Evolutionary conservation across 1,140 invertebrate genomes (phyloP).

Genomic region (Drosophila pseudoananassae): DNA sequence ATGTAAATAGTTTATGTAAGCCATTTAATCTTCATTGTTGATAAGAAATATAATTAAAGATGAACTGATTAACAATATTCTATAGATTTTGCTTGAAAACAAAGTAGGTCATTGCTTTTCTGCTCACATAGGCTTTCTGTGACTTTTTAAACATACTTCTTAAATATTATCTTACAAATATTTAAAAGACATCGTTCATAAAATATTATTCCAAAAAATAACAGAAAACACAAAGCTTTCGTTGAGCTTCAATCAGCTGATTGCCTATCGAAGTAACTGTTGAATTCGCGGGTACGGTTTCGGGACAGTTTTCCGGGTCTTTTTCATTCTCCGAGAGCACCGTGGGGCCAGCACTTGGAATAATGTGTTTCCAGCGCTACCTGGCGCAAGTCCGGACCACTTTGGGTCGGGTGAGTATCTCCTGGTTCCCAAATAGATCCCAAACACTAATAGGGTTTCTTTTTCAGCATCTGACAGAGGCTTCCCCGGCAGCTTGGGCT

Average conservation of each 20-base stretch:
- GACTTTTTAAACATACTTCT: no score
- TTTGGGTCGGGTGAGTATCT: constrained; percentile 27
- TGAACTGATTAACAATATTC: not conserved
- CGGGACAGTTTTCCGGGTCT: not conserved
- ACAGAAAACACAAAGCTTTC: not conserved
- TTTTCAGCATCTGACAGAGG: constrained; percentile 26
- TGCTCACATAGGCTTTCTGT: no score
- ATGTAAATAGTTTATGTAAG: not conserved
- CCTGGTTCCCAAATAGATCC: no score
- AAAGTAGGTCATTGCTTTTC: not conserved
- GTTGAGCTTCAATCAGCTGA: constrained; percentile 2
- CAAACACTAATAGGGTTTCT: constrained; percentile 33
- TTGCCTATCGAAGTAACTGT: constrained; percentile 7
- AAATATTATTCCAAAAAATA: no score
- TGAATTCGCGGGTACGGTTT: constrained; percentile 14
- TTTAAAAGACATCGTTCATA: no score
- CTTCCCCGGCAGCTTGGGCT: constrained; percentile 14
- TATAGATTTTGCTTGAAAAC: not conserved
- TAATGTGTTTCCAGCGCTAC: constrained; percentile 22
- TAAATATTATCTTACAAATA: no score
- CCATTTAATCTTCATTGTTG: not conserved
- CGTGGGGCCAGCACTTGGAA: not conserved
- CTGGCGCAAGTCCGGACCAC: constrained; percentile 11
- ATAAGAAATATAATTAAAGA: not conserved
- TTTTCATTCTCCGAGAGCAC: constrained; percentile 6